Base-by-base conservation (phyloP, 64 coral and sea anemone genomes). In the Catalaphyllia jardinei region DNA sequence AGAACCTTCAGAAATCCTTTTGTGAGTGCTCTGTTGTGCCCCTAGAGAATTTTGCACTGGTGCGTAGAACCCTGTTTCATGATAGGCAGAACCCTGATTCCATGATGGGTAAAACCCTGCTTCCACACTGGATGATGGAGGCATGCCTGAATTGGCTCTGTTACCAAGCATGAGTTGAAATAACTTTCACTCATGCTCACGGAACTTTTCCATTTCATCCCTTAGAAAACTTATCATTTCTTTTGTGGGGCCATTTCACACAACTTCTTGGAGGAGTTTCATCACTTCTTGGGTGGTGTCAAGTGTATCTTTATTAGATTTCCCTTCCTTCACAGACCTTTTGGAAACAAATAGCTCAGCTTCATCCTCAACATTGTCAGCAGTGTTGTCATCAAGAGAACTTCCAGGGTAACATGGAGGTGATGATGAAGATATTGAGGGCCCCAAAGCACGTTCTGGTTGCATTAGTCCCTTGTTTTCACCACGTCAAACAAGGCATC, bases 191-290 rank as follows among this genome's bases (percentile, higher is more conserved):
- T 46, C 42, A 46, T 46, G 42, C 42, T 46, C 42, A 16, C 74
- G 90, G 59, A 83, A 92, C 74, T 92, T 92, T 69, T 92, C 74
- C 90, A 92, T 87, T 79, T 92, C 90, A 17, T 92, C 89, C 60
- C 69, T 83, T 79, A 91, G 85, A 54, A 91, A 91, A 17, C 25
- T 52, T 60, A 91, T 91, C 30, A 87, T 60, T 86, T 92, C 82
- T 76, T 92, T 92, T 69, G 90, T 92, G 87, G 90, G 75, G 77
- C 87, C 82, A 87, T 76, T 87, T 87, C 75, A 31, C 50, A 92
- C 51, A n/a, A 22, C 59, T 19, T 79, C 57, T 77, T 91, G 86
- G 74, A 92, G 72, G 38, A 92, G 52, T 72, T 86, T 76, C 72
- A 92, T 76, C 17, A 82, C 81, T 60, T 92, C 89, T 86, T 38